Evolutionary conservation across 2,113 vertebrate genomes (phyloP), one percentile per base, ranked within the genome.

Genomic region (Heteronetta atricapilla): DNA sequence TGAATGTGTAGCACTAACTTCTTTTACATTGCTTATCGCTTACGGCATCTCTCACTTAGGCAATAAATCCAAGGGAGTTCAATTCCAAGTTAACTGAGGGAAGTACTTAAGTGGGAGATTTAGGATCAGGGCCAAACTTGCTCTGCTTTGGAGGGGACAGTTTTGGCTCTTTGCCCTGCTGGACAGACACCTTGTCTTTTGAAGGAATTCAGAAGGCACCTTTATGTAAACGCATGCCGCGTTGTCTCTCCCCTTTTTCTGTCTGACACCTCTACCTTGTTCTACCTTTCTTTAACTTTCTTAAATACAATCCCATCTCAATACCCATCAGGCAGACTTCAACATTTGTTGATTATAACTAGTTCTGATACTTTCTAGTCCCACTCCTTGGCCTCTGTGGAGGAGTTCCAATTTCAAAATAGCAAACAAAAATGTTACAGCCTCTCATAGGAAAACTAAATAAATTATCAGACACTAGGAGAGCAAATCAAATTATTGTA

Each of bases 361-460:
- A 68, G 67, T 94, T 96, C 1, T 63, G 94, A 95, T 97, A 92
- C 86, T 85, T 88, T 62, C 50, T 31, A 28, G 58, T 94, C 82
- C 86, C 89, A 67, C 89, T 75, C 20, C 66, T 55, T 72, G 85
- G 89, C 82, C 96, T 90, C 78, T 84, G 72, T 95, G 95, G 91
- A 97, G 94, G 92, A 96, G 73, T 62, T 97, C 89, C 93, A 96
- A 53, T 96, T 97, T 88, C 89, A 96, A 97, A 97, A 97, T 82
- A 97, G 92, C 95, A 97, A 97, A 97, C 95, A 96, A 97, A 96
- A 96, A 94, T 42, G 26, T 96, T 97, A 92, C n/a, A 92, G 88
- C 56, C 90, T 96, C 96, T 97, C 97, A 69, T 25, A 96, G 95
- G 95, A 92, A 96, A 96, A 93, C 87, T 96, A 97, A 97, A 97